These are phyloP conservation scores for Glareola pratincola DNA, from an alignment of 2,113 vertebrate species.

Conservation along the genomic window DNA sequence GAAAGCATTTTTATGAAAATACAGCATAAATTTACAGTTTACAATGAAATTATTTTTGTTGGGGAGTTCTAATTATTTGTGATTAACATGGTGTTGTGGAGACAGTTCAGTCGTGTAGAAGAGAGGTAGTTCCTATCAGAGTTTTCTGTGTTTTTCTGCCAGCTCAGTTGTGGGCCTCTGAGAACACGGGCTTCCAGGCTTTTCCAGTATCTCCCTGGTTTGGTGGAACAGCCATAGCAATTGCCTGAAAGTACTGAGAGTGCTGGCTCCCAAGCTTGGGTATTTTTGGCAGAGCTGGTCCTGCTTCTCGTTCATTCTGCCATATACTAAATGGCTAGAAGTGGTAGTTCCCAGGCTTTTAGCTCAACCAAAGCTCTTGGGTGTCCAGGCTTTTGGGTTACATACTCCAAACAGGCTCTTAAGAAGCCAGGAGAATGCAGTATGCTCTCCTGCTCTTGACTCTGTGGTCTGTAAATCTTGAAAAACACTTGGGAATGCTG, in stretches of 20 bases:
- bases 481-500: background rate
- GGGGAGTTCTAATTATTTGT: background rate
- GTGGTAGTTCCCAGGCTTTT: background rate
- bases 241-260: background rate
- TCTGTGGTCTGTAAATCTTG: background rate
- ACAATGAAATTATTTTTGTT: background rate
- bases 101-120: background rate
- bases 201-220: background rate
- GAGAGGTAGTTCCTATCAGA: background rate
- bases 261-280: background rate
- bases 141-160: background rate
- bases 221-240: background rate
- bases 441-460: fast-evolving
- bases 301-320: background rate
- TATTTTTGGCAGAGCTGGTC: background rate
- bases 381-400: background rate
- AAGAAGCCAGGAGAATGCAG: background rate
- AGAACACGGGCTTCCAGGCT: background rate
- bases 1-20: background rate
- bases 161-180: background rate
- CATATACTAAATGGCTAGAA: background rate
- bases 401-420: background rate
- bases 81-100: background rate
- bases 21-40: background rate
- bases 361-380: background rate